Evolutionary conservation across 1,140 invertebrate genomes (phyloP).

Genomic region (Drosophila yakuba): DNA sequence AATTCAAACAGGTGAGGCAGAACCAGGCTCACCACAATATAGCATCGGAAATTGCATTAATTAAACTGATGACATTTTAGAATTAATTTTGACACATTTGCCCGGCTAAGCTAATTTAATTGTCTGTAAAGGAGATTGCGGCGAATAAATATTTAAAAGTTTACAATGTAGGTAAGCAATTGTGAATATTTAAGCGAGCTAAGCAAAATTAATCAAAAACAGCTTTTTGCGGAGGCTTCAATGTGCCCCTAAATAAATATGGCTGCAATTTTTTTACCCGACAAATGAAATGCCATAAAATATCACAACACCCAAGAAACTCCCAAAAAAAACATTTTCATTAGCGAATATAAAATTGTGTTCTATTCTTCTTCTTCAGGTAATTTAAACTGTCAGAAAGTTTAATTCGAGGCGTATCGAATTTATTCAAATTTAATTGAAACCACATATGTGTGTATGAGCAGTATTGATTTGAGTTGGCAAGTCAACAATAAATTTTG

Average conservation of each 20-base stretch:
- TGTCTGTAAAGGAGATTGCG: constrained; percentile 2
- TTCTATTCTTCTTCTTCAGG: background rate
- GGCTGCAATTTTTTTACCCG: too few species aligned
- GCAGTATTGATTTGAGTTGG: constrained; percentile 42
- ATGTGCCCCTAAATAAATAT: too few species aligned
- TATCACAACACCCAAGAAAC: too few species aligned
- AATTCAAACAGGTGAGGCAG: constrained; percentile 46
- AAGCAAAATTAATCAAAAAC: too few species aligned
- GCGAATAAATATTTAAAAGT: constrained; percentile 25
- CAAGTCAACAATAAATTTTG: constrained; percentile 44
- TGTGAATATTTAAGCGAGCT: constrained; percentile 12
- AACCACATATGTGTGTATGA: constrained; percentile 15
- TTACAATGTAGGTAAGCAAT: background rate
- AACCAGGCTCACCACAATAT: constrained; percentile 18
- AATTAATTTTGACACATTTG: constrained; percentile 46
- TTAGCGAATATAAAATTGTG: background rate
- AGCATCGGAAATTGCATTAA: constrained; percentile 53
- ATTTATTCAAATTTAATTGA: constrained; percentile 37
- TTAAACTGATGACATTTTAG: constrained; percentile 39
- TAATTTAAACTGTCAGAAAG: constrained; percentile 21
- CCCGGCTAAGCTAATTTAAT: background rate
- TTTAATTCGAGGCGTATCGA: constrained; percentile 25
- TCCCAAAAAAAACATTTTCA: too few species aligned
- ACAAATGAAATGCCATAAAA: too few species aligned
- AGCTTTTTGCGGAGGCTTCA: too few species aligned